Evolutionary conservation across 2,888 invertebrate species (phyloP), one percentile per base, ranked within the genome.

Genomic region (Anthrax anthrax): DNA sequence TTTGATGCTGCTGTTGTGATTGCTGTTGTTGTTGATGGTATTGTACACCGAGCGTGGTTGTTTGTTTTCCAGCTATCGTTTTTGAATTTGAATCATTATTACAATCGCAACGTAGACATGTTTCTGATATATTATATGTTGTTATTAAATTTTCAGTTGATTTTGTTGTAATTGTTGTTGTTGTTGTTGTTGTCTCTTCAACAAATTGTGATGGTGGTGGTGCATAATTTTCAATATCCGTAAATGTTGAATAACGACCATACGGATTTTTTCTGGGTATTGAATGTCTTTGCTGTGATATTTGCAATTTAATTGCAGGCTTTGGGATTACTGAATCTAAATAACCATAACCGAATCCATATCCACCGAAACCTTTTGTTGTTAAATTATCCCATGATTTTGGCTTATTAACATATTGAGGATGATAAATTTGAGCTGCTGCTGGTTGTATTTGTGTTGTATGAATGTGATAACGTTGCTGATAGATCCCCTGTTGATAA

Each of bases 371-470:
- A 0, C 84, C 82, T 68, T 87, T 88, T 2, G 86, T 86, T 0
- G 88, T 83, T 46, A 90, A 69, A 65, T 89, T 89, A 61, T 89
- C 89, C 88, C 89, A 89, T 0, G 88, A 89, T 62, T 89, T 89
- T 1, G 89, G 89, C 59, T 89, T 90, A 1, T 70, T 64, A 39
- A 69, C 69, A 54, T 73, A 75, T 48, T 73, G 72, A 6, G 60
- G 55, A 32, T 65, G 65, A 50, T 63, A 66, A 41, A 66, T 60
- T 52, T 65, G 65, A 29, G 65, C 60, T 13, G 51, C 32, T 13
- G 51, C 32, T 55, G 73, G 58, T 60, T 70, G 57, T 59, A 70
- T 58, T 64, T 72, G 61, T 44, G 66, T 62, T 17, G 67, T 58
- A 18, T 66, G 62, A 38, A 67, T 54, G 52, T 69, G 67, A 47